Evolutionary conservation across 2,888 invertebrate genomes (phyloP), one percentile per base, ranked within the genome.

Genomic region (Caradrina clavipalpis): DNA sequence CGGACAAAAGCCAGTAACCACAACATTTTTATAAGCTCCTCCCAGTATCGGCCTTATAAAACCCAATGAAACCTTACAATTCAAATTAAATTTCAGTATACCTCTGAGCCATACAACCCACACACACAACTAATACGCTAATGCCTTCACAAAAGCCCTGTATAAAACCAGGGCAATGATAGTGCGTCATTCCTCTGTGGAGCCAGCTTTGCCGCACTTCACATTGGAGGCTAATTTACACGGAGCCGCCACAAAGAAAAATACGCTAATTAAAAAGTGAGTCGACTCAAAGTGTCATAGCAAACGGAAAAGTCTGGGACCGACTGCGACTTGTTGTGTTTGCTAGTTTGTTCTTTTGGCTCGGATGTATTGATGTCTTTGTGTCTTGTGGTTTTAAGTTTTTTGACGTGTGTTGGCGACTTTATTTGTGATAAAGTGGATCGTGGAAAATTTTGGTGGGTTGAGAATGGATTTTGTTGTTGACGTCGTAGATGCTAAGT

Each of bases 221-320:
- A 93, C 92, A 89, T 93, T 92, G 87, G 87, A 88, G 94, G 95
- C 95, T 95, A 95, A 95, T 95, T 94, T 94, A 89, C 92, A 88
- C 88, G 83, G 86, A 86, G 83, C 86, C 80, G 88, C 88, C 89
- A 95, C 95, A 95, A 95, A 96, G 95, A 93, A 90, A 92, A 94
- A 93, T 91, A 90, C 92, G 94, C 95, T 96, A 95, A 96, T 96
- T 95, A 95, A 96, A 95, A 96, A 94, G 86, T 88, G 93, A 92
- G 90, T 88, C 93, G 90, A 90, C 94, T 93, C 94, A 95, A 94
- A 95, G 94, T 94, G 94, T 91, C 91, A 89, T 88, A 76, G 89
- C 91, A 88, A 89, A 91, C 90, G 90, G 88, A 84, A 86, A 87
- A 87, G 86, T 84, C 87, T 83, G 79, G 74, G 60, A 71, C 65